Evolutionary conservation across 2,797 vertebrate genomes (phyloP), one percentile per base, ranked within the genome.

Genomic region (Brotogeris chrysoptera): DNA sequence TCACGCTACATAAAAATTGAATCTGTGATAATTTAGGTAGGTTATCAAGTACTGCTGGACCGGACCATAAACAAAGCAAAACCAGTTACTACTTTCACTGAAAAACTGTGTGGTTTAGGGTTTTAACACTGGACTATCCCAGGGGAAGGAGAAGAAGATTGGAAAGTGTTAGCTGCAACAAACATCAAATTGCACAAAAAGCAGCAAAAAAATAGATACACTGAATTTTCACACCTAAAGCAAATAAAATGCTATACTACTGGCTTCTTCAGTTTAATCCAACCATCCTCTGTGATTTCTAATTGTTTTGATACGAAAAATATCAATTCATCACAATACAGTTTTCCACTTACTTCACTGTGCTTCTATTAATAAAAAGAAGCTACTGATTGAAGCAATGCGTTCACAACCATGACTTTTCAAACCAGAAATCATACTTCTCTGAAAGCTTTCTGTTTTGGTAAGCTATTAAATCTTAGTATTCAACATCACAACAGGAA

Each of bases 1-100:
- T 96, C 95, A 94, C 89, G 91, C 89, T 79, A 86, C 73, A 91
- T 91, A 95, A 92, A 95, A 96, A 88, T 49, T 0, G 19, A 93
- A 88, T 71, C 53, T n/a, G 53, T 65, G 82, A 64, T 92, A 94
- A 94, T 84, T 93, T 91, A 92, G 77, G 46, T 16, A 70, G 73
- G 80, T 43, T 83, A 88, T 66, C 81, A 92, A 88, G 59, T 14
- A 63, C 76, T 84, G 91, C 95, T 90, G 82, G 76, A 93, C 55
- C 73, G 32, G 2, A 84, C 77, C 66, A 76, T 84, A 92, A 96
- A 81, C 89, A 96, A 97, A 93, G 80, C 66, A 91, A 92, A 94
- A 4, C 3, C 92, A 93, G 88, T 94, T 93, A 96, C 84, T 94
- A 88, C 72, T 90, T 92, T 81, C 76, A 73, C 73, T 43, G 77